These are phyloP conservation scores for Eupelmus urozonus DNA, from an alignment of 2,888 invertebrate species.

Conservation along the genomic window DNA sequence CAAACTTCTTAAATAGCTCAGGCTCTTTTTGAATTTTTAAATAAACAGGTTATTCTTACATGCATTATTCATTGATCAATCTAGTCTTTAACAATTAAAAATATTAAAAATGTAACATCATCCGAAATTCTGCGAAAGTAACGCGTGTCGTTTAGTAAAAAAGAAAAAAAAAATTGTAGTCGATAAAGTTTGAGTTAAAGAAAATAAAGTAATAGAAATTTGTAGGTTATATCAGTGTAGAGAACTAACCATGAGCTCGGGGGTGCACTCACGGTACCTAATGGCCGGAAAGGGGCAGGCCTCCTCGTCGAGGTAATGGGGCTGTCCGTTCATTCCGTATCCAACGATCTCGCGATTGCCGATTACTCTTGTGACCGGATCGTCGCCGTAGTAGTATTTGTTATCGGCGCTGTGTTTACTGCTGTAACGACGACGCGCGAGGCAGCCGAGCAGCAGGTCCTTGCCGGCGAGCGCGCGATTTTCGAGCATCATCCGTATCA, in stretches of 20 bases:
- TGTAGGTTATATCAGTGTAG: too few species aligned
- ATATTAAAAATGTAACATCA: too few species aligned
- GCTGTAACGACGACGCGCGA: too few species aligned
- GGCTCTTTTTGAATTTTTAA: background rate
- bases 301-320: slow-evolving; percentile 80
- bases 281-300: slow-evolving; percentile 83
- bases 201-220: background rate
- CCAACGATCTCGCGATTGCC: slow-evolving; percentile 81
- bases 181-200: too few species aligned
- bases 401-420: background rate
- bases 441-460: too few species aligned
- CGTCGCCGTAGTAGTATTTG: background rate
- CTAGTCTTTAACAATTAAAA: too few species aligned
- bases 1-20: too few species aligned
- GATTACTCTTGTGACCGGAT: background rate
- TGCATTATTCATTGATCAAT: too few species aligned
- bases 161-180: background rate
- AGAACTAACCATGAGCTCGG: slow-evolving; percentile 79
- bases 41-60: too few species aligned
- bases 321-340: slow-evolving; percentile 79
- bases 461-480: too few species aligned
- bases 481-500: background rate
- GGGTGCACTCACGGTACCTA: slow-evolving; percentile 81
- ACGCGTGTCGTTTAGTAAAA: background rate
- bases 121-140: too few species aligned